Evolutionary conservation across 2,797 vertebrate species (phyloP).

Genomic region (Etheostoma perlongum): DNA sequence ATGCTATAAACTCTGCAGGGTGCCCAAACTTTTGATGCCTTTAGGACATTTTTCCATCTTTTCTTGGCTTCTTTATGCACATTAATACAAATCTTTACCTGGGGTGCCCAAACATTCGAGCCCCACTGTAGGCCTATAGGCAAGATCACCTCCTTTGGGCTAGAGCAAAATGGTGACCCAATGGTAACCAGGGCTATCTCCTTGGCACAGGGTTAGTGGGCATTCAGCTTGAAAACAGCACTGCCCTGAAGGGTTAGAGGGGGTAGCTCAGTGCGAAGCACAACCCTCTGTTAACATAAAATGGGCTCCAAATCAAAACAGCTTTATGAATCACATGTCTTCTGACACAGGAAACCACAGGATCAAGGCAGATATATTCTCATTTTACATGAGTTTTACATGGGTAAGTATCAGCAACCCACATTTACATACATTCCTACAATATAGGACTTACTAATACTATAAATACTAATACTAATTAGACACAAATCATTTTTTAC

Average conservation of each 20-base stretch:
- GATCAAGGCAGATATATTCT: not conserved
- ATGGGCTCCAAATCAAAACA: not conserved
- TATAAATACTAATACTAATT: constrained; percentile 15
- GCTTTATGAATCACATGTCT: not conserved
- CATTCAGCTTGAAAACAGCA: not conserved
- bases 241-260: not conserved
- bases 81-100: no score
- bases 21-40: no score
- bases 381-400: not conserved
- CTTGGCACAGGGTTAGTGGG: not conserved
- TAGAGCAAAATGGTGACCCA: not conserved
- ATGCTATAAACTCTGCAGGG: no score
- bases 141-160: not conserved
- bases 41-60: no score
- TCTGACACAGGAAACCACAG: not conserved
- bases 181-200: not conserved
- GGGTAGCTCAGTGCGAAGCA: not conserved
- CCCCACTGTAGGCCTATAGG: not conserved
- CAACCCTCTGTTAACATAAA: not conserved
- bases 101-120: no score
- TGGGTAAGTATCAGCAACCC: not conserved
- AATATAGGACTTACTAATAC: not conserved
- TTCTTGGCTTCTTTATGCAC: no score
- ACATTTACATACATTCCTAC: not conserved
- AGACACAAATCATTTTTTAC: not conserved